Conservation (phyloP, 2,797 vertebrate species). For the Atherinosoma microstoma region DNA sequence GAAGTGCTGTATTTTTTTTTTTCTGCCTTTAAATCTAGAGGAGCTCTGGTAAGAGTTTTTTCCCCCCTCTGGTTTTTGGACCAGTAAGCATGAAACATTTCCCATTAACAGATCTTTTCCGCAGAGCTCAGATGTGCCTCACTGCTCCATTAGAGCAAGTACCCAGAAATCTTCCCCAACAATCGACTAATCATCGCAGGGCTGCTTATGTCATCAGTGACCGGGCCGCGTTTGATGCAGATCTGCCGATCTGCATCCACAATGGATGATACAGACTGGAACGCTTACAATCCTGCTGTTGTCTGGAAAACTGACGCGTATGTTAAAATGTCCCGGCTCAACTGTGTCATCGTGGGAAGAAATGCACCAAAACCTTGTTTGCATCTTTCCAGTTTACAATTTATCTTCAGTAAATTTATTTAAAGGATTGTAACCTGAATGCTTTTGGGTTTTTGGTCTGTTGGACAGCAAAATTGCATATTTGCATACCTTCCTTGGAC, state of each 20-base stretch:
- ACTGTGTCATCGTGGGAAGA: background rate
- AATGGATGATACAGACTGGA: background rate
- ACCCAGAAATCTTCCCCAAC: conserved; percentile 46
- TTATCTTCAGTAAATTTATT: too few species aligned
- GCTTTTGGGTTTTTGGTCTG: too few species aligned
- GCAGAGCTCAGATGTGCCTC: conserved; percentile 48
- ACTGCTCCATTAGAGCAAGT: conserved; percentile 49
- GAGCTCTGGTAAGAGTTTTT: conserved; percentile 8
- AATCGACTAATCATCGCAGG: conserved; percentile 17
- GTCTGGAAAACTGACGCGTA: background rate
- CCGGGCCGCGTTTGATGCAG: conserved; percentile 11
- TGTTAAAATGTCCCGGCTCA: too few species aligned
- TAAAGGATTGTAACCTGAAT: too few species aligned
- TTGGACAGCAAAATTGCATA: too few species aligned
- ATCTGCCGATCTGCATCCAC: background rate
- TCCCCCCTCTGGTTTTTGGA: conserved; percentile 25
- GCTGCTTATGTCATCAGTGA: conserved; percentile 16
- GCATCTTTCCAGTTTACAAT: too few species aligned
- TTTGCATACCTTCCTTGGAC: too few species aligned
- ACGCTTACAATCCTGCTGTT: too few species aligned
- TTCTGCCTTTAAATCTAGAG: background rate
- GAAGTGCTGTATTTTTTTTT: background rate
- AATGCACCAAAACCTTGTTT: too few species aligned
- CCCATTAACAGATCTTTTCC: conserved; percentile 49
- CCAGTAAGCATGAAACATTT: conserved; percentile 57